Evolutionary conservation across 2,888 invertebrate species (phyloP).

Genomic region (Archips crataeganus): DNA sequence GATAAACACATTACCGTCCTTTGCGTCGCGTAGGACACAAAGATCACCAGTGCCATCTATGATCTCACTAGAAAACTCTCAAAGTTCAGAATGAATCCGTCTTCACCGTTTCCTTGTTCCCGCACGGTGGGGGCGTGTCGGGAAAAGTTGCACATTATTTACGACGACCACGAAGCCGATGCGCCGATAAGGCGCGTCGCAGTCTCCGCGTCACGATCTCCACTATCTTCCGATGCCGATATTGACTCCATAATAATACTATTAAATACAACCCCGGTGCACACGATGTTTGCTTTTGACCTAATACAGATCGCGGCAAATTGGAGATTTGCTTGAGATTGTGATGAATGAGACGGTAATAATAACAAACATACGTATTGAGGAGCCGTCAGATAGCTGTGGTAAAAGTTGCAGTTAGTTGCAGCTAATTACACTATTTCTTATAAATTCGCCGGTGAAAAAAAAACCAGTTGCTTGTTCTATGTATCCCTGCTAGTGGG

Average conservation of each 20-base stretch:
- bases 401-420: too few species aligned
- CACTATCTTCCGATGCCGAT: slow-evolving; percentile 79
- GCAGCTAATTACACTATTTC: background rate
- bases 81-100: slow-evolving; percentile 38
- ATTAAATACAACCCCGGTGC: slow-evolving; percentile 47
- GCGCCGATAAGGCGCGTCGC: slow-evolving; percentile 84
- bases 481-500: too few species aligned
- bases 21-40: background rate
- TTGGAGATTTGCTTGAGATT: background rate
- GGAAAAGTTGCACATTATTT: slow-evolving; percentile 85
- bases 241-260: slow-evolving; percentile 78
- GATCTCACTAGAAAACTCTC: background rate
- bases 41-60: background rate
- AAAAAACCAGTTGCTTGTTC: too few species aligned
- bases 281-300: slow-evolving; percentile 54
- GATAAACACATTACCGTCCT: too few species aligned
- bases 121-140: slow-evolving; percentile 76
- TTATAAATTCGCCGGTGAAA: background rate
- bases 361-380: background rate
- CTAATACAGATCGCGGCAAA: slow-evolving; percentile 58
- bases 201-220: slow-evolving; percentile 84
- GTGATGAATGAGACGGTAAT: background rate
- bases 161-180: slow-evolving; percentile 84
- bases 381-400: too few species aligned
- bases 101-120: slow-evolving; percentile 68